Base-by-base conservation (phyloP, 2,888 invertebrate genomes). In the Drosophila helvetica region DNA sequence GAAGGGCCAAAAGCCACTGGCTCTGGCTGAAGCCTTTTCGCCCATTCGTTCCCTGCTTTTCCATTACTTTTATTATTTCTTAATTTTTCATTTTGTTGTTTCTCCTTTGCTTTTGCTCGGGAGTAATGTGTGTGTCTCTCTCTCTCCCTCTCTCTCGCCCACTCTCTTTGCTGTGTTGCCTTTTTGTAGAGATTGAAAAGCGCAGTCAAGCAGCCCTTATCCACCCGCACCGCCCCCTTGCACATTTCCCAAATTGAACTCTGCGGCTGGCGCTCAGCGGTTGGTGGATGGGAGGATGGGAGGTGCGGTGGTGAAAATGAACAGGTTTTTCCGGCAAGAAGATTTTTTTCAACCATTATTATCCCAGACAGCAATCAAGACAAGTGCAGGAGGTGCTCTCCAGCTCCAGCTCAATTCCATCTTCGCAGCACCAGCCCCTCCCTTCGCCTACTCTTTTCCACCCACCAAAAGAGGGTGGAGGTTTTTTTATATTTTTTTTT, bases 141-240 rank as follows among this genome's bases (percentile, higher is more conserved):
- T 30, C 25, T 10, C 53, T n/a, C 25, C 6, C 33, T 10, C 25
- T 3, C 15, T 1, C 5, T 12, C n/a, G 22, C 30, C 5, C 17
- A 22, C 22, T 52, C 10, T 46, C 25, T 10, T 19, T 19, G 30
- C 17, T 19, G 15, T 54, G 12, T 75, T 51, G 57, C 56, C 55
- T 64, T 69, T 69, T 74, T 63, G 79, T 75, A 60, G 62, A 77
- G 85, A 84, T 88, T 84, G 76, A 74, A 86, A 82, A 84, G 86
- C 67, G 86, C 88, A 82, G 72, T 79, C 75, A 82, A 87, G 80
- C 88, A 87, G 62, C 53, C 33, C 74, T 62, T 43, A 56, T 45
- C 58, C 70, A 47, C 51, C 53, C 46, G 46, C 12, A 10, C 27
- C 61, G 12, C 19, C 22, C 1, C 42, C n/a, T 19, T 22, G 48